Percentiles rank a stretch among this genome's conserved stretches.
These are phyloP conservation scores for Egretta garzetta DNA, from an alignment of 2,113 vertebrate species.

Conservation along the genomic window DNA sequence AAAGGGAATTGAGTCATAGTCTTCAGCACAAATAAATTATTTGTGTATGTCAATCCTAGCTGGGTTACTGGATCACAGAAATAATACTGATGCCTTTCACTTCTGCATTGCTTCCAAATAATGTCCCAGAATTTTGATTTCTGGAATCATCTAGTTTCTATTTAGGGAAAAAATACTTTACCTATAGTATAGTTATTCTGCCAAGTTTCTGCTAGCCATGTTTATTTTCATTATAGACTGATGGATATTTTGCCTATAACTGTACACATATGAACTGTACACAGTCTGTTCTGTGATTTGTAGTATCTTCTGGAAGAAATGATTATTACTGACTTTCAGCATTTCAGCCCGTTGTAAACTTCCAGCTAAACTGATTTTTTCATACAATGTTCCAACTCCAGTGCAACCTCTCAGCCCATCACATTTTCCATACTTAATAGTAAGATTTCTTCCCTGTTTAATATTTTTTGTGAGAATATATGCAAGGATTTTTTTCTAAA, in stretches of 20 bases:
- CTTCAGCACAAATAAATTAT: neutral
- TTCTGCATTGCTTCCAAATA: neutral
- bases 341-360: neutral
- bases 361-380: neutral
- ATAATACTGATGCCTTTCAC: neutral
- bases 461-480: neutral
- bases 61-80: neutral
- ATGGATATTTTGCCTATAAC: neutral
- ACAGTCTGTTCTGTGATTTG: neutral
- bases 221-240: neutral
- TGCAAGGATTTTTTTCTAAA: neutral
- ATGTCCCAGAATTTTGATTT: neutral
- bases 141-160: neutral
- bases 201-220: neutral
- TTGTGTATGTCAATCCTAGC: neutral
- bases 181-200: neutral
- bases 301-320: neutral
- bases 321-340: neutral
- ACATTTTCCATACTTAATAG: neutral
- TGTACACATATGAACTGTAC: neutral
- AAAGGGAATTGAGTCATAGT: neutral
- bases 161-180: neutral
- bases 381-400: neutral
- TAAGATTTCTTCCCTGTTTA: neutral
- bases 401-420: neutral